phyloP scores from a whole-genome alignment of 2,797 vertebrate species.

The Rhinella marina region DNA sequence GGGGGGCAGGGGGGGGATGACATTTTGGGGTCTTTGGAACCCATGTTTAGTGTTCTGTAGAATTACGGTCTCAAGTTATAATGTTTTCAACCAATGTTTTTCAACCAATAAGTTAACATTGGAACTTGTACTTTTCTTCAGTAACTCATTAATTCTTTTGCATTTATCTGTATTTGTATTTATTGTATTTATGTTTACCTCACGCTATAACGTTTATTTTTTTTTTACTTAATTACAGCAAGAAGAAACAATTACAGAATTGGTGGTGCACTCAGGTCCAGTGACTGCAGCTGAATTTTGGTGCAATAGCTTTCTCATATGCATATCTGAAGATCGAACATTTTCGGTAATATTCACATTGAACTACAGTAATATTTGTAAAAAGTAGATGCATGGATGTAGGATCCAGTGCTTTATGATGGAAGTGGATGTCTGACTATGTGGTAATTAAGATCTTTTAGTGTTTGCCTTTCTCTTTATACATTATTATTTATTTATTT shows the following conservation, averaged over 20 bases:
- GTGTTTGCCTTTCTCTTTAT: background rate
- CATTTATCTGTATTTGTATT: too few relatives aligned
- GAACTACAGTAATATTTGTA: background rate
- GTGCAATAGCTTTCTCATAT: conserved; percentile 78
- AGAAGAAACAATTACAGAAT: conserved; percentile 68
- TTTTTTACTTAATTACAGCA: conserved; percentile 64
- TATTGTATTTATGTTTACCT: background rate
- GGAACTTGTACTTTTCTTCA: too few relatives aligned
- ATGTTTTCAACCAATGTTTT: too few relatives aligned
- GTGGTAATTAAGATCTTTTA: background rate
- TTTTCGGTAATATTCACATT: conserved; percentile 79
- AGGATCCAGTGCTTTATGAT: background rate
- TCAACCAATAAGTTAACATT: too few relatives aligned
- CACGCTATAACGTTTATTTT: background rate
- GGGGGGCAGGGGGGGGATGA: too few relatives aligned
- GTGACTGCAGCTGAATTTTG: conserved; percentile 88
- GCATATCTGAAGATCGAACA: conserved; percentile 87
- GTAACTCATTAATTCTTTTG: too few relatives aligned
- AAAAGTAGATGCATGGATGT: background rate
- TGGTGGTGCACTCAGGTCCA: conserved; percentile 79
- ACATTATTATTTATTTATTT: too few relatives aligned
- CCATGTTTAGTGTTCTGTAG: too few relatives aligned
- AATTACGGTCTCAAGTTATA: too few relatives aligned
- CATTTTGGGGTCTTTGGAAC: too few relatives aligned
- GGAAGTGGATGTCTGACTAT: background rate